phyloP scores from a whole-genome alignment of 2,797 vertebrate species.

The Sebastes iracundus region DNA sequence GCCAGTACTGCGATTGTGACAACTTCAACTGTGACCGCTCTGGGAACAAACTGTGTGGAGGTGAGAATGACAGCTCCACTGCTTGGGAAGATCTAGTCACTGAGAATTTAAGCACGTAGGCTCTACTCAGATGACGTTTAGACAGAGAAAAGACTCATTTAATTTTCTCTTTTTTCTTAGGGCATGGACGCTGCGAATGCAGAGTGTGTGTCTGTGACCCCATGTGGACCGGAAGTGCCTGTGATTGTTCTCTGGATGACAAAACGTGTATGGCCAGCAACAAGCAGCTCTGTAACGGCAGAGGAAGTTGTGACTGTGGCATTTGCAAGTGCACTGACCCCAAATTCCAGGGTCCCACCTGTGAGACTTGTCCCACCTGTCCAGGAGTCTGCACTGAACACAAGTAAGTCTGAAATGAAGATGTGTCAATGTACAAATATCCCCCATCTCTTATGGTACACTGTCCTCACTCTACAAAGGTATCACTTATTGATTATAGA shows the following conservation, averaged over 20 bases:
- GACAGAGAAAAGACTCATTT: background rate
- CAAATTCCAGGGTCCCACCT: slow-evolving; percentile 96
- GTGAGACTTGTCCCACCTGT: slow-evolving; percentile 96
- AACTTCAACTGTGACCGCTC: slow-evolving; percentile 99
- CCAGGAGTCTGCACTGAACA: slow-evolving; percentile 92
- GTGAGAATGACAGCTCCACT: slow-evolving; percentile 70
- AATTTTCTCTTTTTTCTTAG: slow-evolving; percentile 66
- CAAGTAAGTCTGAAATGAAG: slow-evolving; percentile 84
- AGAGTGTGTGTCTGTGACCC: slow-evolving; percentile 89
- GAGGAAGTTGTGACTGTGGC: slow-evolving; percentile 91
- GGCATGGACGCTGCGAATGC: slow-evolving; percentile 93
- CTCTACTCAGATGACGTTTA: background rate
- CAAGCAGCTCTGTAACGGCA: slow-evolving; percentile 92
- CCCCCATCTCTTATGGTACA: background rate
- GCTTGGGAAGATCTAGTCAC: background rate
- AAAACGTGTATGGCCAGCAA: slow-evolving; percentile 88
- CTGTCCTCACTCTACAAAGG: too few relatives aligned
- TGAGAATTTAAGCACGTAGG: background rate
- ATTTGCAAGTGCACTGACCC: slow-evolving; percentile 91
- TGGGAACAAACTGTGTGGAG: slow-evolving; percentile 94
- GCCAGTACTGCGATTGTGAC: slow-evolving; percentile 95
- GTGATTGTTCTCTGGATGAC: slow-evolving; percentile 92
- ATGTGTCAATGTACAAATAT: background rate
- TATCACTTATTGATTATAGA: background rate
- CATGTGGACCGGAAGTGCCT: slow-evolving; percentile 92